These are phyloP conservation scores for Hydrotaea cyrtoneurina DNA, from an alignment of 2,888 invertebrate genomes.

Conservation along the genomic window DNA sequence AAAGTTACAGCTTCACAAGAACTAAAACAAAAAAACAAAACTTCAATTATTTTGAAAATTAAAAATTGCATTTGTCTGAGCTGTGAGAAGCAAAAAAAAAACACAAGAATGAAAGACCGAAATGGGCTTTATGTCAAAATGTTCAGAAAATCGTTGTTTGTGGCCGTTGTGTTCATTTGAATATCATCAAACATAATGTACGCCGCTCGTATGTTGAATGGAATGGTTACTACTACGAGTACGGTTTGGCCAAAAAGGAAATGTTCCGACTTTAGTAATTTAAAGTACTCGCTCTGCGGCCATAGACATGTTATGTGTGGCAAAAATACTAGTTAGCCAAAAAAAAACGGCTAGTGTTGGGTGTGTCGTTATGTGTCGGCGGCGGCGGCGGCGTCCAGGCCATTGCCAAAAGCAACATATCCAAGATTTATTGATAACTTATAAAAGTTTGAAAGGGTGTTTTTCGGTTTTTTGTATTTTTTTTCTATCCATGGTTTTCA, in stretches of 20 bases:
- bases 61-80: slow-evolving; percentile 35
- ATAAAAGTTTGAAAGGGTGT: slow-evolving; percentile 64
- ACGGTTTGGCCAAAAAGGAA: slow-evolving; percentile 23
- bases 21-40: slow-evolving; percentile 13
- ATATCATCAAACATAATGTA: slow-evolving; percentile 57
- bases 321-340: slow-evolving; percentile 18
- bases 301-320: background rate
- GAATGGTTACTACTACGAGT: background rate
- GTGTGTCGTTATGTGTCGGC: slow-evolving; percentile 62
- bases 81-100: background rate
- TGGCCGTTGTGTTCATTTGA: slow-evolving; percentile 49
- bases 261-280: slow-evolving; percentile 54
- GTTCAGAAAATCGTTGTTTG: slow-evolving; percentile 33
- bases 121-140: slow-evolving; percentile 65
- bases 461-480: slow-evolving; percentile 25
- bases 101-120: slow-evolving; percentile 9
- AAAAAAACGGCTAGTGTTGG: slow-evolving; percentile 52
- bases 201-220: background rate
- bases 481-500: background rate
- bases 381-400: slow-evolving; percentile 21
- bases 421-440: slow-evolving; percentile 67
- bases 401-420: slow-evolving; percentile 67
- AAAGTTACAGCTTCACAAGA: slow-evolving; percentile 16
- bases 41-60: slow-evolving; percentile 62
- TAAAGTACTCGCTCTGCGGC: slow-evolving; percentile 39